Evolutionary conservation across 2,113 vertebrate genomes (phyloP), one percentile per base, ranked within the genome.

Genomic region (Nycticorax nycticorax): DNA sequence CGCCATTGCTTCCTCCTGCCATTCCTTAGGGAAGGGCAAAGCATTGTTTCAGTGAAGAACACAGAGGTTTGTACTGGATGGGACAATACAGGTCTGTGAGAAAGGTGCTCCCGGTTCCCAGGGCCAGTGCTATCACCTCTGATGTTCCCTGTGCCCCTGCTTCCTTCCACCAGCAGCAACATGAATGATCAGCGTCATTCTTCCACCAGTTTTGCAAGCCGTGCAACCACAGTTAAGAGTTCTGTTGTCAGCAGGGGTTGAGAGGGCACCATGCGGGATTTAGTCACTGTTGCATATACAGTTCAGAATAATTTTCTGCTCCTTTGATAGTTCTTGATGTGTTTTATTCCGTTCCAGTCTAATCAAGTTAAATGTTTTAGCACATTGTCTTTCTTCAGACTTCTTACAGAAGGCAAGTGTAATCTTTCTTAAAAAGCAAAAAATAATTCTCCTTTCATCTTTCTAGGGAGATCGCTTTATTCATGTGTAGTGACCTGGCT

Each of bases 401-500:
- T 89, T 92, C 90, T 86, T 96, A 41, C 57, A 85, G 91, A 85
- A 91, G 89, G 53, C 89, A 82, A 88, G 39, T 83, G 37, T 97
- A 96, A 96, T 95, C 91, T 94, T 64, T 81, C 48, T 88, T 78
- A 59, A 84, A 91, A 93, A 91, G 88, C 53, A 69, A 76, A 28
- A 85, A 77, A 82, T 73, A 92, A 88, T 83, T 77, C 86, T 43
- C 48, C 85, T 96, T 98, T 97, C 93, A 88, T 97, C 86, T 98
- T 97, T 60, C 82, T 50, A 66, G 80, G 88, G 91, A 97, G 82
- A 97, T 86, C 62, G 47, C 86, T 95, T 97, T 89, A 94, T 97
- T 95, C 83, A 86, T 71, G 93, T 95, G 67, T 96, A 93, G 89
- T 97, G 96, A 96, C 87, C 90, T 97, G 81, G 77, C 89, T 92